Base-by-base conservation (phyloP, 2,113 vertebrate genomes). In the Phylloscopus whistleri region DNA sequence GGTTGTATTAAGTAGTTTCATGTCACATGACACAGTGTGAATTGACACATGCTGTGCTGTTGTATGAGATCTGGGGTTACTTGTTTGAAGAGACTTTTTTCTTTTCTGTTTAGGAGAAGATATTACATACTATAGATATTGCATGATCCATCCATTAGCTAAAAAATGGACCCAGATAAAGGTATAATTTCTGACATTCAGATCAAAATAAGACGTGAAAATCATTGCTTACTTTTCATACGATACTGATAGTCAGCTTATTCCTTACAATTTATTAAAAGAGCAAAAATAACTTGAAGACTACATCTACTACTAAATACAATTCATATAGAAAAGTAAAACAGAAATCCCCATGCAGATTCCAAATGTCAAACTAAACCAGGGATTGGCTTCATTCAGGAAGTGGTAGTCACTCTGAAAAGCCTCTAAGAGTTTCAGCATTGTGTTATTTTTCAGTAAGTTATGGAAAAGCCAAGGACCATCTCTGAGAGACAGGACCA, bases 1-100 rank as follows among this genome's bases (percentile, higher is more conserved):
- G 96, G 92, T 70, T 97, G 96, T 94, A 97, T 97, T 97, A 98
- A 98, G 96, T 93, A 97, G 96, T 89, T 97, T 89, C 86, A 63
- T 91, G 91, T 97, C 98, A 98, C 93, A 77, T 97, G 98, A 93
- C 77, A 67, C 78, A 74, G 95, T 96, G 94, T 97, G 97, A 98
- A 97, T 92, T 95, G 95, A 97, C 94, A 96, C 98, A 97, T 13
- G 96, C 97, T 97, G 97, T 97, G 97, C 95, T 96, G 96, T 95
- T 96, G 96, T 96, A 98, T 97, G 95, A 97, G 92, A 96, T 96
- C 92, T 89, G 52, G 67, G 93, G 73, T 97, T 97, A 95, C 95
- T 96, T 95, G 96, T 97, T 91, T 94, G 96, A 97, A 97, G 96
- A 90, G 75, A 74, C 69, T 53, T 87, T 87, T 96, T 97, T 93